A percentile compares a stretch with the other conserved stretches of the same genome.
Conservation (phyloP, 1,140 invertebrate species). For the Alviniconcha marisindica region DNA sequence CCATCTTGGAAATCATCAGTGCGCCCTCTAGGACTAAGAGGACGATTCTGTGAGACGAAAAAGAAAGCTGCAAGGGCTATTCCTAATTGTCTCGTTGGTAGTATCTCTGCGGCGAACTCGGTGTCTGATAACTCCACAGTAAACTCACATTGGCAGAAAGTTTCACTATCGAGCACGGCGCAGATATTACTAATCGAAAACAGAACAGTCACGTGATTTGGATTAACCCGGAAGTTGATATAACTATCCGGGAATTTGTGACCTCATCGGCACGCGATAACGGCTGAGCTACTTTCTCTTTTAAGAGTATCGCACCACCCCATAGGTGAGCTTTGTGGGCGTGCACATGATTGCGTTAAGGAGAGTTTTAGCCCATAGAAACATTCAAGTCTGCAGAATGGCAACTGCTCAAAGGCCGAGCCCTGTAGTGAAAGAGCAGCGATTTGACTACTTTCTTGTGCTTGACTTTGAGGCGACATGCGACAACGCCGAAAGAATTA, state of each 20-base stretch:
- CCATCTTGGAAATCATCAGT: slow-evolving; percentile 13
- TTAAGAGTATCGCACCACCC: background rate
- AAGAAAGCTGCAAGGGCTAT: too few species aligned
- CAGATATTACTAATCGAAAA: slow-evolving; percentile 28
- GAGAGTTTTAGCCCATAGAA: too few species aligned
- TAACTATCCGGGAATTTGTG: slow-evolving; percentile 33
- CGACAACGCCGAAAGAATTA: slow-evolving; percentile 64
- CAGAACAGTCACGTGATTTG: slow-evolving; percentile 22
- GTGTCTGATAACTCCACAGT: background rate
- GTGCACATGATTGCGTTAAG: too few species aligned
- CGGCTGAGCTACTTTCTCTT: slow-evolving; percentile 13
- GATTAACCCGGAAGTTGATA: slow-evolving; percentile 31
- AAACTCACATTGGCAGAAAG: too few species aligned
- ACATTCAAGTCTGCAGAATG: background rate
- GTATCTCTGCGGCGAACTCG: too few species aligned
- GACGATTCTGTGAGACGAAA: background rate
- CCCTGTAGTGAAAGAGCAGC: slow-evolving; percentile 48
- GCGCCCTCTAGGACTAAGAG: slow-evolving; percentile 13
- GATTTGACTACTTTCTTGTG: slow-evolving; percentile 79
- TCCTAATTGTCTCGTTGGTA: too few species aligned
- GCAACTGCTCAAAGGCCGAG: background rate
- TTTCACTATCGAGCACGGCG: background rate
- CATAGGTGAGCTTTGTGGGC: too few species aligned
- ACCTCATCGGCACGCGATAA: background rate
- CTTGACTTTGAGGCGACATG: slow-evolving; percentile 83